Evolutionary conservation across 2,113 vertebrate species (phyloP).

Genomic region (Phaethon lepturus): DNA sequence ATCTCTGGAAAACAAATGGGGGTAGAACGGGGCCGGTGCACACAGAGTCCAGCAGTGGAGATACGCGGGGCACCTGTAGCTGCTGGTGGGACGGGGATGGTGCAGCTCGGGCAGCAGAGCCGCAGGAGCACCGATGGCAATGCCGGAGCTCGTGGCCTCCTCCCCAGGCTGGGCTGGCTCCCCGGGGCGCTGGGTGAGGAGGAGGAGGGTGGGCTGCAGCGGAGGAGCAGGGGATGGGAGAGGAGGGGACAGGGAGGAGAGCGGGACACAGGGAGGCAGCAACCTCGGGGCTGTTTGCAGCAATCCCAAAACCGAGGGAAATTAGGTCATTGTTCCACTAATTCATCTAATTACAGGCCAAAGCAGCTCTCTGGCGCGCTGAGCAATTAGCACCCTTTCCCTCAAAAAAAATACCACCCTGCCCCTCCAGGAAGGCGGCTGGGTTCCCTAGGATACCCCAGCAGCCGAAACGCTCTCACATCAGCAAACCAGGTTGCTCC

Average conservation of each 20-base stretch:
- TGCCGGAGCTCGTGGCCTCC: not conserved
- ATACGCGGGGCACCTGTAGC: not conserved
- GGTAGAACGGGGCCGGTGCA: not conserved
- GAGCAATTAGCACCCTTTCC: conserved; percentile 60
- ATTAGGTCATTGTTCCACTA: conserved; percentile 64
- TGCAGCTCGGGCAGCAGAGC: not conserved
- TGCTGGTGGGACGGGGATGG: not conserved
- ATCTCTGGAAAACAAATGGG: not conserved
- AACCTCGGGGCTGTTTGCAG: not conserved
- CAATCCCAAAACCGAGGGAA: conserved; percentile 38
- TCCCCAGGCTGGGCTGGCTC: not conserved
- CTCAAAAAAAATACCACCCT: conserved; percentile 17
- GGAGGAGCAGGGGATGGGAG: not conserved
- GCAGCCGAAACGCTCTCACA: conserved; percentile 11
- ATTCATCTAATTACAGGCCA: conserved; percentile 72
- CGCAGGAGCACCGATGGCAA: fast-evolving
- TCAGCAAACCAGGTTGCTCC: not conserved
- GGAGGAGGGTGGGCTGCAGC: not conserved
- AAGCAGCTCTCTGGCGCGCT: conserved; percentile 23
- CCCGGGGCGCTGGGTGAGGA: not conserved
- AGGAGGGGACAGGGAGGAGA: not conserved
- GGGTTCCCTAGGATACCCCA: conserved; percentile 75
- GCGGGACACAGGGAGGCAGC: not conserved
- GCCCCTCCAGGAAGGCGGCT: conserved; percentile 40
- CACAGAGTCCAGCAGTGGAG: not conserved